Conservation (phyloP, 2,797 vertebrate species). For the Sebastes aleutianus region DNA sequence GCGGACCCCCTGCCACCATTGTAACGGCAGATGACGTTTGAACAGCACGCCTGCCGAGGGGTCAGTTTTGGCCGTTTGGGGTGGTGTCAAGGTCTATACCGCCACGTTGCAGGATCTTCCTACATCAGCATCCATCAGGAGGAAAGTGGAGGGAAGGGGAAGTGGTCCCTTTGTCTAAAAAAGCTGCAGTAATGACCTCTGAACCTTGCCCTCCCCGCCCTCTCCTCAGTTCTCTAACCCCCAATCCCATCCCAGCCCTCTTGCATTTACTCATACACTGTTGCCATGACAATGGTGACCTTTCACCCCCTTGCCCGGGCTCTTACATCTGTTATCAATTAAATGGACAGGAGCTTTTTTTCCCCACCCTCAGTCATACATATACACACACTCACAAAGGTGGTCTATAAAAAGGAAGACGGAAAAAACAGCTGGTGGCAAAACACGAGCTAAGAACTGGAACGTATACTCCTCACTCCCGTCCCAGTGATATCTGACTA, state of each 20-base stretch:
- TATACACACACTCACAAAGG: constrained; percentile 18
- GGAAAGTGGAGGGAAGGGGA: constrained; percentile 75
- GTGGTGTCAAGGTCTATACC: constrained; percentile 70
- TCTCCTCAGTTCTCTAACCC: constrained; percentile 57
- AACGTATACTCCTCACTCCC: background rate
- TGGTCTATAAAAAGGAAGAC: constrained; percentile 35
- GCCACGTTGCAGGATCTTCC: constrained; percentile 54
- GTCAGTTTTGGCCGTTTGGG: constrained; percentile 55
- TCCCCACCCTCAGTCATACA: constrained; percentile 41
- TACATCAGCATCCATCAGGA: constrained; percentile 74
- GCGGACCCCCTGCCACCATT: constrained; percentile 45
- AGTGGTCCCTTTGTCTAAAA: constrained; percentile 83
- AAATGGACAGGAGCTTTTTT: constrained; percentile 76
- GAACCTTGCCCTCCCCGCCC: constrained; percentile 75
- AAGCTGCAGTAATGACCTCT: constrained; percentile 83
- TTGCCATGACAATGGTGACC: constrained; percentile 84
- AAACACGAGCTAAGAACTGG: background rate
- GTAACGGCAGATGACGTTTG: constrained; percentile 65
- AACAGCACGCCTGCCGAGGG: constrained; percentile 39
- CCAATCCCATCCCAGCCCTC: constrained; percentile 68
- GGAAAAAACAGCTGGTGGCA: constrained; percentile 1
- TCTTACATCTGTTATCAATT: constrained; percentile 91
- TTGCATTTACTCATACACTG: constrained; percentile 78
- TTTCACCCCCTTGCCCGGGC: constrained; percentile 80
- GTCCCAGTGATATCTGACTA: background rate